Percentiles rank a stretch among this genome's conserved stretches.
phyloP scores from a whole-genome alignment of 2,888 invertebrate genomes.

The Plebejus melissa region DNA sequence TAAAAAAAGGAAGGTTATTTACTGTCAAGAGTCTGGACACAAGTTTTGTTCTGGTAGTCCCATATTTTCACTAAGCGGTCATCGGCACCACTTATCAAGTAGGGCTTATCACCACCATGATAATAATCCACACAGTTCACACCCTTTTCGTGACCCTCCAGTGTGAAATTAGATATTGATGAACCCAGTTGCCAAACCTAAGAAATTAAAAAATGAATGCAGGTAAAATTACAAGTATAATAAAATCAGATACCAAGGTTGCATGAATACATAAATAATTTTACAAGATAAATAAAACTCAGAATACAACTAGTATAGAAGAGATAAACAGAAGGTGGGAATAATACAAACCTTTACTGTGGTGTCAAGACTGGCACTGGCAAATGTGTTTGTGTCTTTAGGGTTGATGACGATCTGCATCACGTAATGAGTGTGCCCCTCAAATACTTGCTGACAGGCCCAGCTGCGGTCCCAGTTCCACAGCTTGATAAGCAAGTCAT shows the following conservation, averaged over 20 bases:
- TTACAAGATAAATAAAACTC: not conserved
- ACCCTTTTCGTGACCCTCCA: slow-evolving; percentile 99
- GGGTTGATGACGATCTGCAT: slow-evolving; percentile 99
- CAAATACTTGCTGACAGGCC: slow-evolving; percentile 98
- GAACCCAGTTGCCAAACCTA: slow-evolving; percentile 99
- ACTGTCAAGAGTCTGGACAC: slow-evolving; percentile 97
- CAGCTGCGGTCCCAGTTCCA: slow-evolving; percentile 99
- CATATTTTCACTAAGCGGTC: slow-evolving; percentile 98
- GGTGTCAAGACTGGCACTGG: slow-evolving; percentile 98
- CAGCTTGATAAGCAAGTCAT: slow-evolving; percentile 98
- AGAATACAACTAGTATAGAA: not conserved
- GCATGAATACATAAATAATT: not conserved
- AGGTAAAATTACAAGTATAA: slow-evolving; percentile 1
- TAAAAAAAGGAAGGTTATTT: slow-evolving; percentile 29
- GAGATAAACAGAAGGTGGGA: not conserved
- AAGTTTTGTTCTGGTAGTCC: slow-evolving; percentile 99
- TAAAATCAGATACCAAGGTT: not conserved
- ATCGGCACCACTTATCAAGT: slow-evolving; percentile 98
- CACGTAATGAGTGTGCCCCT: slow-evolving; percentile 99
- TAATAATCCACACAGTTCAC: slow-evolving; percentile 99
- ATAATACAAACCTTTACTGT: slow-evolving; percentile 86
- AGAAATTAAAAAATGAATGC: not conserved
- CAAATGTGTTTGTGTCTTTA: slow-evolving; percentile 99
- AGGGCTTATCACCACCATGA: slow-evolving; percentile 99
- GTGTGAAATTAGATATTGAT: slow-evolving; percentile 97